Conservation (phyloP, 2,113 vertebrate species). For the Melanostigma gelatinosum region DNA sequence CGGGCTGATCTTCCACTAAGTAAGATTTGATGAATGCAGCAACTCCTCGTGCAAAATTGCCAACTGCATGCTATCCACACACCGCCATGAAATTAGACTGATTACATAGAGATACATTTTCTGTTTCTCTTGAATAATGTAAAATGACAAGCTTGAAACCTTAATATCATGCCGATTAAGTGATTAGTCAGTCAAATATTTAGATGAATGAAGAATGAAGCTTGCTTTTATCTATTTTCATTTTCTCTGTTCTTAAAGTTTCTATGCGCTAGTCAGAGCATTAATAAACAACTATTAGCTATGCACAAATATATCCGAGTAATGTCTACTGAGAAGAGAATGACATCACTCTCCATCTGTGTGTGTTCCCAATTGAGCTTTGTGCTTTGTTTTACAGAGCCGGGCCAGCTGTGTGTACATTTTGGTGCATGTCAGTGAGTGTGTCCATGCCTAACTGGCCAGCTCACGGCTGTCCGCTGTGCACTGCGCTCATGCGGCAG, state of each 20-base stretch:
- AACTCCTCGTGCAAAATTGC: not conserved
- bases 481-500: too few relatives aligned
- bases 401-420: not conserved
- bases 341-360: not conserved
- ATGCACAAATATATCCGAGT: too few relatives aligned
- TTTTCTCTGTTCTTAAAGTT: too few relatives aligned
- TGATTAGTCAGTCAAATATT: not conserved
- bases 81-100: not conserved
- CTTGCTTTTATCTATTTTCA: too few relatives aligned
- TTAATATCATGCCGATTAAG: not conserved
- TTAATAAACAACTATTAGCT: too few relatives aligned
- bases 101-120: not conserved
- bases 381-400: not conserved
- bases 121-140: not conserved
- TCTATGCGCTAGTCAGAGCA: too few relatives aligned
- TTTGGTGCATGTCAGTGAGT: too few relatives aligned
- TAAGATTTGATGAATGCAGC: not conserved
- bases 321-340: too few relatives aligned
- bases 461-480: too few relatives aligned
- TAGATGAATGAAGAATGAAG: too few relatives aligned
- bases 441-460: too few relatives aligned
- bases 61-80: not conserved
- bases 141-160: not conserved
- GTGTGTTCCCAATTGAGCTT: not conserved
- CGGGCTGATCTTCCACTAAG: not conserved